Conservation (phyloP, 2,797 vertebrate genomes). For the Crocidura indochinensis region DNA sequence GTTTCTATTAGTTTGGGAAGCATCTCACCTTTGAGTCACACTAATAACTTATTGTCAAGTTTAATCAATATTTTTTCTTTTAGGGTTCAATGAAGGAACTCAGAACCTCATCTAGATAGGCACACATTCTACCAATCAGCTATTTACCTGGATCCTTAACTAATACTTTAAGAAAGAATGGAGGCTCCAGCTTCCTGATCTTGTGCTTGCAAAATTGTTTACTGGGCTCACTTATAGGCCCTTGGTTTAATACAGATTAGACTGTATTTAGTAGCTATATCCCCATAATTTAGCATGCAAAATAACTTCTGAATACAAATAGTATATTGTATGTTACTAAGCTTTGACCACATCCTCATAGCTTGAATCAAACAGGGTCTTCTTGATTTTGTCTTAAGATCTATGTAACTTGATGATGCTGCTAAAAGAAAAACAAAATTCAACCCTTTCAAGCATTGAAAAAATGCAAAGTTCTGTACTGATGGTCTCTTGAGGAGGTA, state of each 20-base stretch:
- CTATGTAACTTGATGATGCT: background rate
- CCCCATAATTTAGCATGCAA: background rate
- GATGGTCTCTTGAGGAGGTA: background rate
- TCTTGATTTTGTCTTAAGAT: conserved; percentile 42
- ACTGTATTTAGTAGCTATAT: background rate
- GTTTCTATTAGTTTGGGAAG: background rate
- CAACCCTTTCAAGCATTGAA: conserved; percentile 24
- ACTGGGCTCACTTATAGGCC: background rate
- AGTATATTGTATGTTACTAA: background rate
- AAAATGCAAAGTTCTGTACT: background rate
- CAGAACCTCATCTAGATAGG: too few species aligned
- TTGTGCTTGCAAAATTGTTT: conserved; percentile 38
- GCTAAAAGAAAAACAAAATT: conserved; percentile 63
- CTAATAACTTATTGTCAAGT: background rate
- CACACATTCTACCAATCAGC: too few species aligned
- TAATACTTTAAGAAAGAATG: background rate
- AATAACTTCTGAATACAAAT: background rate
- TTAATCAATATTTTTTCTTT: background rate
- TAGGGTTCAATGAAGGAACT: too few species aligned
- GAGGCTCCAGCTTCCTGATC: background rate
- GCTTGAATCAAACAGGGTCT: conserved; percentile 19
- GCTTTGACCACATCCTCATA: conserved; percentile 8
- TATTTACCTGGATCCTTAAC: background rate
- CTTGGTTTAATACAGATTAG: background rate
- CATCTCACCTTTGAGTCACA: background rate